A percentile compares a stretch with the other conserved stretches of the same genome.
Conservation (phyloP, 1,140 invertebrate genomes). For the Saccostrea echinata region DNA sequence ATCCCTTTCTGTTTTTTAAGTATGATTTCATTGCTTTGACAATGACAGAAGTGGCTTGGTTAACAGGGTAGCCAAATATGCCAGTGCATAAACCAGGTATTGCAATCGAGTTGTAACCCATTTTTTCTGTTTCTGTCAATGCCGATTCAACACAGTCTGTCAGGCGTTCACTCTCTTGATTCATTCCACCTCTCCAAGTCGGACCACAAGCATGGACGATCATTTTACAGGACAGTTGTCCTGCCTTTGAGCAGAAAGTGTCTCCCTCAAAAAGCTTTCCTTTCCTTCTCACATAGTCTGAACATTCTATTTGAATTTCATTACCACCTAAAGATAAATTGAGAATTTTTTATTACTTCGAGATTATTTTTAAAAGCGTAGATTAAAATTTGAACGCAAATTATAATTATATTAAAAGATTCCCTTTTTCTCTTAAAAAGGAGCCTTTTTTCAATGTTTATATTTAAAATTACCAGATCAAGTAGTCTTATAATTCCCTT, state of each 20-base stretch:
- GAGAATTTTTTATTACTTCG: no score
- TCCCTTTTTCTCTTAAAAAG: no score
- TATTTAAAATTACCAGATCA: no score
- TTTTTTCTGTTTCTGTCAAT: constrained; percentile 40
- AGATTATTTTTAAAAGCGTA: no score
- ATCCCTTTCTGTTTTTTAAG: constrained; percentile 31
- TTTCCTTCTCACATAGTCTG: constrained; percentile 47
- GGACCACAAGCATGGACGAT: constrained; percentile 71
- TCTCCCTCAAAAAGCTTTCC: constrained; percentile 58
- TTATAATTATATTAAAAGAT: no score
- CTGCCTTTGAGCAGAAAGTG: constrained; percentile 58
- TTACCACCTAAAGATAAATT: constrained; percentile 55
- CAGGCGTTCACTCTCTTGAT: constrained; percentile 42
- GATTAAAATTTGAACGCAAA: no score
- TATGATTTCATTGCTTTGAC: constrained; percentile 44
- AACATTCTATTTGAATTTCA: constrained; percentile 63
- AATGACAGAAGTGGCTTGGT: constrained; percentile 53
- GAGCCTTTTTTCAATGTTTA: no score
- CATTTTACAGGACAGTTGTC: constrained; percentile 61
- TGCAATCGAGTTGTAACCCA: constrained; percentile 55
- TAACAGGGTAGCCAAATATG: constrained; percentile 66
- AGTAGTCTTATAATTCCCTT: no score
- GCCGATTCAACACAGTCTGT: constrained; percentile 7
- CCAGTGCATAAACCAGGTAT: constrained; percentile 71
- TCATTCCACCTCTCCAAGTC: constrained; percentile 61